These are phyloP conservation scores for Eilema sororculum DNA, from an alignment of 2,888 invertebrate genomes.

Conservation along the genomic window DNA sequence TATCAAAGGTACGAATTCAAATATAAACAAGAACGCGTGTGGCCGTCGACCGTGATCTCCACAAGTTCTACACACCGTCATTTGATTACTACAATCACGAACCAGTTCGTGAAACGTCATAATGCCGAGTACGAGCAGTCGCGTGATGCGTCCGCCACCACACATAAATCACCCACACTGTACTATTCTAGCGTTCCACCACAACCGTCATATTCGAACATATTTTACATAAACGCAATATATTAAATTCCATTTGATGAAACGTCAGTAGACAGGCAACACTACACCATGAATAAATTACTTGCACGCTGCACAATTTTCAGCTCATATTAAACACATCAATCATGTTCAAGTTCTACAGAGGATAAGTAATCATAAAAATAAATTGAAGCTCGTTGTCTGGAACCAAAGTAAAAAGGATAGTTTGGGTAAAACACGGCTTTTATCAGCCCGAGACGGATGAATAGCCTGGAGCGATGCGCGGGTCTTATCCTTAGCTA, in stretches of 20 bases:
- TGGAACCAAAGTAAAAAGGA: slow-evolving; percentile 59
- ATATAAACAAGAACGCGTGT: slow-evolving; percentile 42
- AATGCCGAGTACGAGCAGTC: slow-evolving; percentile 13
- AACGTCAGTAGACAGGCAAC: slow-evolving; percentile 58
- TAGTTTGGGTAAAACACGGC: slow-evolving; percentile 62
- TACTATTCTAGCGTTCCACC: slow-evolving; percentile 37
- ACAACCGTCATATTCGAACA: slow-evolving; percentile 39
- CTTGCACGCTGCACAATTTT: slow-evolving; percentile 61
- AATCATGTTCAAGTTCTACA: slow-evolving; percentile 56
- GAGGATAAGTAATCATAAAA: slow-evolving; percentile 59
- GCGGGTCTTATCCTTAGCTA: slow-evolving; percentile 53
- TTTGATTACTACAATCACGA: slow-evolving; percentile 12
- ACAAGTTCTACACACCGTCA: neutral
- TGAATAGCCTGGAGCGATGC: slow-evolving; percentile 63
- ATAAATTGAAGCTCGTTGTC: slow-evolving; percentile 60
- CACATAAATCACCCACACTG: slow-evolving; percentile 46
- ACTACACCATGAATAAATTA: slow-evolving; percentile 69
- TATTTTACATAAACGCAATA: slow-evolving; percentile 65
- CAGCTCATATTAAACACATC: slow-evolving; percentile 61
- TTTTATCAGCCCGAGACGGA: slow-evolving; percentile 68
- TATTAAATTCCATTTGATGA: slow-evolving; percentile 72
- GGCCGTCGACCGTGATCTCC: slow-evolving; percentile 35
- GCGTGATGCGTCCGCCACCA: slow-evolving; percentile 39
- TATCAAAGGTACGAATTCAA: slow-evolving; percentile 39
- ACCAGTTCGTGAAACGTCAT: slow-evolving; percentile 9